phyloP scores from a whole-genome alignment of 2,888 invertebrate genomes.

The Hermaeophaga mercurialis region DNA sequence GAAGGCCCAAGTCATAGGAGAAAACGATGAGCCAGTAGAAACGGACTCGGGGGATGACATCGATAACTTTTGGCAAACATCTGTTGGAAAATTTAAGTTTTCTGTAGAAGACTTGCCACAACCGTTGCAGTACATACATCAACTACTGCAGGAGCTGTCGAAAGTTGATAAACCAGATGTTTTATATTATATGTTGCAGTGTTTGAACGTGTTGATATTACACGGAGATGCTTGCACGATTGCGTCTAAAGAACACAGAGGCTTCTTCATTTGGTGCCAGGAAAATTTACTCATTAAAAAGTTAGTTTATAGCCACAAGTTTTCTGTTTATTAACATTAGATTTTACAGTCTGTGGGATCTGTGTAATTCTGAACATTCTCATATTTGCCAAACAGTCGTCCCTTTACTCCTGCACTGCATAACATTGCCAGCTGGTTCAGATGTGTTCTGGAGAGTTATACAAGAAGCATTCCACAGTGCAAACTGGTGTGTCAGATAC shows the following conservation, averaged over 20 bases:
- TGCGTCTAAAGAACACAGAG: conserved; percentile 86
- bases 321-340: background rate
- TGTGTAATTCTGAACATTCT: conserved; percentile 89
- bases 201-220: conserved; percentile 86
- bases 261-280: conserved; percentile 95
- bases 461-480: conserved; percentile 90
- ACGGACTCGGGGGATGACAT: conserved; percentile 75
- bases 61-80: conserved; percentile 91
- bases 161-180: conserved; percentile 88
- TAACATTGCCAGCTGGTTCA: conserved; percentile 90
- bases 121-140: conserved; percentile 91
- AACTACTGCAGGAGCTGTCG: conserved; percentile 82
- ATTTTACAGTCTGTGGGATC: conserved; percentile 81
- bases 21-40: conserved; percentile 73
- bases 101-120: conserved; percentile 87
- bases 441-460: conserved; percentile 97
- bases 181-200: conserved; percentile 89
- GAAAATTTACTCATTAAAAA: conserved; percentile 93
- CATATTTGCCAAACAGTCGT: conserved; percentile 93
- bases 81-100: conserved; percentile 91
- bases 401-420: conserved; percentile 91
- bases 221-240: conserved; percentile 92
- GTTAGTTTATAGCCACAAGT: too few species aligned
- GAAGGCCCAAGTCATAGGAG: conserved; percentile 76
- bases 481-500: conserved; percentile 89